Conservation (phyloP, 2,888 invertebrate species). For the Ectemnius continuus region DNA sequence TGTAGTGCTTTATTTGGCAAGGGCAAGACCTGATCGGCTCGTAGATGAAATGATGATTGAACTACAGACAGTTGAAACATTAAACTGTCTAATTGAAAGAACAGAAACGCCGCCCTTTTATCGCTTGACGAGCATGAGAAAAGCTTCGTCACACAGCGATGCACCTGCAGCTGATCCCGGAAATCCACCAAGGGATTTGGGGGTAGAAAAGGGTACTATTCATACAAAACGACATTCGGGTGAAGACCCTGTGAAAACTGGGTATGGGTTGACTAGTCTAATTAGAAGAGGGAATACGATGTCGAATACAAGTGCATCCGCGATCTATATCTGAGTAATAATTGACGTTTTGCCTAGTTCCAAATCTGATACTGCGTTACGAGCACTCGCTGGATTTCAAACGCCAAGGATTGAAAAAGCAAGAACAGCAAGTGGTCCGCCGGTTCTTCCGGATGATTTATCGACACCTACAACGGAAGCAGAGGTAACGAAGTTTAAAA, state of each 20-base stretch:
- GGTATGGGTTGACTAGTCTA: conserved; percentile 75
- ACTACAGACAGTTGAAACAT: conserved; percentile 96
- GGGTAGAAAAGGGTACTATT: conserved; percentile 95
- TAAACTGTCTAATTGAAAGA: conserved; percentile 96
- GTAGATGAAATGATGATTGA: conserved; percentile 99
- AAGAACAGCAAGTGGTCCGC: conserved; percentile 82
- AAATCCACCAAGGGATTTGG: conserved; percentile 81
- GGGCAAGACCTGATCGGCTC: conserved; percentile 93
- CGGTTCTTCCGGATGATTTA: conserved; percentile 80
- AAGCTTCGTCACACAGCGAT: conserved; percentile 90
- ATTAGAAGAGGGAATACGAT: not conserved
- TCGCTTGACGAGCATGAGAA: conserved; percentile 93
- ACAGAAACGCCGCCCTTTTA: conserved; percentile 99
- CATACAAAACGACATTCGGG: conserved; percentile 97
- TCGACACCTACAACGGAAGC: conserved; percentile 79
- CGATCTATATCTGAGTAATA: too few species aligned
- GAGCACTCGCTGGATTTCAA: conserved; percentile 81
- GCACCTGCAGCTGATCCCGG: conserved; percentile 79
- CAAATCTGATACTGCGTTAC: conserved; percentile 83
- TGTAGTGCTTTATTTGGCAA: conserved; percentile 94
- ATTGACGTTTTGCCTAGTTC: conserved; percentile 72
- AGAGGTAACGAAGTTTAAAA: conserved; percentile 66
- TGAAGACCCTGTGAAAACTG: conserved; percentile 90
- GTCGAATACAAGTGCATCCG: not conserved
- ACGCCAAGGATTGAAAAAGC: conserved; percentile 83